Evolutionary conservation across 2,113 vertebrate species (phyloP), one percentile per base, ranked within the genome.

Genomic region (Poeciliopsis prolifica): DNA sequence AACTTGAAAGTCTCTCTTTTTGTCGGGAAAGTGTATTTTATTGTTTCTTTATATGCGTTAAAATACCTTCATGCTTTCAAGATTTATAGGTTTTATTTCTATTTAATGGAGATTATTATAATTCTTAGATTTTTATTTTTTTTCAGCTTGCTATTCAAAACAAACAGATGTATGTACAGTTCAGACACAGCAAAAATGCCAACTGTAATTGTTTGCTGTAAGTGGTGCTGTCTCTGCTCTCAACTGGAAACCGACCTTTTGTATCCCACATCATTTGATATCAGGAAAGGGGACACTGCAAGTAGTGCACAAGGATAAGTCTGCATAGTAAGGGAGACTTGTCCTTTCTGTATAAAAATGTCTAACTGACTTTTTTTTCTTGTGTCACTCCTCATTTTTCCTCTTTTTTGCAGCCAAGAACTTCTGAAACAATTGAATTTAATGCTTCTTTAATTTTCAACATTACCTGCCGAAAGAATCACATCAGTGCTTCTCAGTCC

Each of bases 81-180:
- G 48, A 51, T 51, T 54, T 54, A 7, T 54, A 54, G 48, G 48
- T 54, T 54, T 51, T 24, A 19, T 54, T 7, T 5, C 5, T 7
- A 17, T 22, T 22, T 24, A 8, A 54, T 22, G 17, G 48, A 68
- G 19, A 74, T 68, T 54, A 74, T 65, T 72, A 84, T 79, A 51
- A 33, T 37, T 2, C 65, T 65, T 68, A 42, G 26, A 42, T 29
- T 29, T 29, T 29, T n/a, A n/a, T 31, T 31, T 31, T 51, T 80
- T 80, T 76, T 54, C 61, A 64, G 48, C 75, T 65, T 67, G 44
- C 3, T 17, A 42, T 51, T 70, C 22, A 14, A 30, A 24, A 37
- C 65, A 40, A 35, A 11, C 22, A n/a, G 33, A 6, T 14, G 1
- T 12, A 10, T 2, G 5, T 28, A 26, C 24, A 28, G 65, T 11